These are phyloP conservation scores for Cheilosia soror DNA, from an alignment of 2,888 invertebrate species.

Conservation along the genomic window DNA sequence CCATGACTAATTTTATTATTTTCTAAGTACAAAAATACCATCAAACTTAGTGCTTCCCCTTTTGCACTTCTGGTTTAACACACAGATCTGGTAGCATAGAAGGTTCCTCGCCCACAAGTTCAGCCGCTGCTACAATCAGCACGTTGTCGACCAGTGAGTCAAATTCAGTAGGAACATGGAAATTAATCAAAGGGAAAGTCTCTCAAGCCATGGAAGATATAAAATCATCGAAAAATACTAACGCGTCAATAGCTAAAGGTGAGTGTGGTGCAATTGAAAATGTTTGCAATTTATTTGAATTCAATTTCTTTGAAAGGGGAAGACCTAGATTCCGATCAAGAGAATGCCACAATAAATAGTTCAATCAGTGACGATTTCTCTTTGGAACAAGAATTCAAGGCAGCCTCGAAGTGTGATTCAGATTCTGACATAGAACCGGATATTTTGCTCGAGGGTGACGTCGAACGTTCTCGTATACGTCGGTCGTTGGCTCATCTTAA, in stretches of 20 bases:
- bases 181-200: conserved; percentile 83
- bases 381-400: conserved; percentile 77
- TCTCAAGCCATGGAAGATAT: conserved; percentile 83
- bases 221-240: conserved; percentile 81
- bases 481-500: conserved; percentile 81
- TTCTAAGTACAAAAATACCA: neutral
- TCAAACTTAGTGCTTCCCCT: conserved; percentile 8
- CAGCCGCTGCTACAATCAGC: conserved; percentile 78
- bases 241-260: conserved; percentile 54
- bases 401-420: conserved; percentile 76
- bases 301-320: conserved; percentile 21
- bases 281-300: neutral
- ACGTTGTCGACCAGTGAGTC: conserved; percentile 79
- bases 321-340: conserved; percentile 82
- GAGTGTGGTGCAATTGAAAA: neutral
- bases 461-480: conserved; percentile 80
- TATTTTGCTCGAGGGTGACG: conserved; percentile 78
- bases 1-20: neutral
- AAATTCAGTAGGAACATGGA: conserved; percentile 82
- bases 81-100: conserved; percentile 82
- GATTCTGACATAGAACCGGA: conserved; percentile 82
- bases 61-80: conserved; percentile 8
- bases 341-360: conserved; percentile 79
- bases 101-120: conserved; percentile 79
- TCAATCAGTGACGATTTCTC: conserved; percentile 80